Conservation (phyloP, 2,113 vertebrate species). For the Saguinus midas region DNA sequence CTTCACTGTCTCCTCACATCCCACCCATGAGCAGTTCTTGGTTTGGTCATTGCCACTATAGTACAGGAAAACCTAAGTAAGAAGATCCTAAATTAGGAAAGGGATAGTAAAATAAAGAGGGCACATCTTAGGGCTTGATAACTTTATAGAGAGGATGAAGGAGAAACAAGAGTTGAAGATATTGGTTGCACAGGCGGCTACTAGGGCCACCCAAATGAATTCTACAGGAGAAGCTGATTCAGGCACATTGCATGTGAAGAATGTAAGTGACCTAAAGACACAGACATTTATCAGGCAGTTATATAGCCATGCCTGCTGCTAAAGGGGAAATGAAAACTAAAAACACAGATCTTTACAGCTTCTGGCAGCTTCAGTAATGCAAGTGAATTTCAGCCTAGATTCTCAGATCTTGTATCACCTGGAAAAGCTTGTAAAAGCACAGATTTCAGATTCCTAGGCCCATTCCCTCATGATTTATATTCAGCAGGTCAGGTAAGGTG, state of each 20-base stretch:
- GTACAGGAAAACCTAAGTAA: not conserved
- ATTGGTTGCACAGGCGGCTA: rapidly evolving
- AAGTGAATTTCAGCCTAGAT: not conserved
- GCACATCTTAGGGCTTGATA: not conserved
- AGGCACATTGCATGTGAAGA: not conserved
- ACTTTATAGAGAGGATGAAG: not conserved
- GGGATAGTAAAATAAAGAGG: not conserved
- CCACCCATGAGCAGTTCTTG: not conserved
- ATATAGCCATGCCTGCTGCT: too few relatives aligned
- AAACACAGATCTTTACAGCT: not conserved
- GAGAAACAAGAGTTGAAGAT: not conserved
- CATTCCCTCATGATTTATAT: not conserved
- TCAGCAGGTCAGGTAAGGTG: not conserved
- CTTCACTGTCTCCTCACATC: not conserved
- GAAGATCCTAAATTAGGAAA: not conserved
- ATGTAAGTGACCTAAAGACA: not conserved
- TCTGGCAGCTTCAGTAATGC: not conserved
- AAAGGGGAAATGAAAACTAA: too few relatives aligned
- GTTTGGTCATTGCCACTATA: not conserved
- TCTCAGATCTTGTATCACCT: not conserved
- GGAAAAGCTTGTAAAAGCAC: not conserved
- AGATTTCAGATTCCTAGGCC: not conserved
- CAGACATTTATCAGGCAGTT: not conserved
- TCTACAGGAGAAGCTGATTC: not conserved
- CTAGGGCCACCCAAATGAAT: not conserved